Evolutionary conservation across 2,113 vertebrate genomes (phyloP).

Genomic region (Opisthocomus hoazin): DNA sequence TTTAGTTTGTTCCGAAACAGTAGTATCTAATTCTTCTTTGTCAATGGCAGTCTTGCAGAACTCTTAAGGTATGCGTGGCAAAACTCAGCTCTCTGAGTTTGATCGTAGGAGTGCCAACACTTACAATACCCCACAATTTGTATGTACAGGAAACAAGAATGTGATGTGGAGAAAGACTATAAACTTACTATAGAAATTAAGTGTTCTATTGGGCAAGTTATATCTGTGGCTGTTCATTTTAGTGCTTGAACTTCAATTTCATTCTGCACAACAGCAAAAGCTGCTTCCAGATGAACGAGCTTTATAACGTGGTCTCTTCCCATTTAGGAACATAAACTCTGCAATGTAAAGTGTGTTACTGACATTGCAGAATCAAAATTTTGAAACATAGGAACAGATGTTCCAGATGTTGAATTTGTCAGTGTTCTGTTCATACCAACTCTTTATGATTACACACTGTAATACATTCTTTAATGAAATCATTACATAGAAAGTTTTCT

Average conservation of each 20-base stretch:
- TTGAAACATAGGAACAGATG: neutral
- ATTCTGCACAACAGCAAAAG: neutral
- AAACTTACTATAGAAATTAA: neutral
- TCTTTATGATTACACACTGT: neutral
- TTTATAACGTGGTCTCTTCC: neutral
- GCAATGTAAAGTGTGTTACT: neutral
- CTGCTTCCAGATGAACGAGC: neutral
- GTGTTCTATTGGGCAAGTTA: neutral
- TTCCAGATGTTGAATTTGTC: neutral
- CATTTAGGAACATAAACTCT: neutral
- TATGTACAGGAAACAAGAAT: neutral
- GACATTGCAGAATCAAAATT: neutral
- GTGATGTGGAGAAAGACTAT: neutral
- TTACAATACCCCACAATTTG: neutral
- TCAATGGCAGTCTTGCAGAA: neutral
- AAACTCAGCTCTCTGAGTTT: neutral
- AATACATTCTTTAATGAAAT: neutral
- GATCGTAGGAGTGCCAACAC: neutral
- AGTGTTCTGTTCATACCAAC: neutral
- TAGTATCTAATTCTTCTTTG: conserved; percentile 13
- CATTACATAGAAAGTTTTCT: neutral
- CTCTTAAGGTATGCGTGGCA: neutral
- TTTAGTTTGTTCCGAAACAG: conserved; percentile 16
- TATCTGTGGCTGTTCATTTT: neutral
- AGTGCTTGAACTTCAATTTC: neutral